Evolutionary conservation across 2,113 vertebrate species (phyloP), one percentile per base, ranked within the genome.

Genomic region (Hemibagrus wyckioides): DNA sequence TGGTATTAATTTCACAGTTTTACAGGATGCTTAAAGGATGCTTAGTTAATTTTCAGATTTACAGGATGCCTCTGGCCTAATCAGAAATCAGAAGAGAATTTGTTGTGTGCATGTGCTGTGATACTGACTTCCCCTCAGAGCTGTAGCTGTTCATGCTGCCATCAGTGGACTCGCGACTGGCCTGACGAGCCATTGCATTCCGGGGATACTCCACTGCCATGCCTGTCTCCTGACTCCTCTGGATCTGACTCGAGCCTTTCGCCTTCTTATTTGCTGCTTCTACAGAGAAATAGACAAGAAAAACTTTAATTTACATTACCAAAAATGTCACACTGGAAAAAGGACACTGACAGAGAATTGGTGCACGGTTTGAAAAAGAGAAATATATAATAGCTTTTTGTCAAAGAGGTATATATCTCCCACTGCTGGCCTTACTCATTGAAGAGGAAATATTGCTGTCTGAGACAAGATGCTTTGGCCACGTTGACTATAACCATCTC

Each of bases 101-200:
- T 25, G 30, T 33, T 30, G 28, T 48, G n/a, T 14, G 3, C 10
- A 13, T 75, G 52, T 25, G 80, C 10, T 36, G 59, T 48, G 65
- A 75, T 88, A 98, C 98, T 93, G 93, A 99, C 98, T 99, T 99
- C 92, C 98, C 98, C 96, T 99, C 98, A 0, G 98, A 99, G 95
- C 97, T 99, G 41, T 98, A 99, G 92, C 98, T 99, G 94, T 99
- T 98, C 94, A 99, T 99, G 95, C 98, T 99, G 90, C 98, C 98
- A 0, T 99, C 98, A 0, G 97, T 99, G 39, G 98, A 99, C 91
- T 99, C 98, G 21, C 97, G 95, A 92, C 98, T 99, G 23, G 98
- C 96, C 86, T 99, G 98, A 33, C 98, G 95, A 82, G 97, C 97
- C 97, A 99, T 99, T 85, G 95, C 94, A 10, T 95, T 97, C 67